Base-by-base conservation (phyloP, 2,888 invertebrate genomes). In the Oxystoma pomonae region DNA sequence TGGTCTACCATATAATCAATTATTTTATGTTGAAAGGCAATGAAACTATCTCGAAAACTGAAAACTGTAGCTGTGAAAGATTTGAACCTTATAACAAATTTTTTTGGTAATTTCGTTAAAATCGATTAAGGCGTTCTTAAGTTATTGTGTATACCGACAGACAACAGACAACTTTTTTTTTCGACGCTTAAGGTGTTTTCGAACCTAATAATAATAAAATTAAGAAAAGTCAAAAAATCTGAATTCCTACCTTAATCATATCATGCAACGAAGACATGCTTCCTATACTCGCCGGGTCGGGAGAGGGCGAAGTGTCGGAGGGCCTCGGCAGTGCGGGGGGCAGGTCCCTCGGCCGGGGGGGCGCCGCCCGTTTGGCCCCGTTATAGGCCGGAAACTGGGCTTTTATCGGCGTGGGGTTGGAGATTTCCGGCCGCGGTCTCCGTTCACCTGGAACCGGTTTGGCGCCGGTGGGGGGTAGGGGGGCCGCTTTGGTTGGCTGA, bases 191-290 rank as follows among this genome's bases (percentile, higher is more conserved):
- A n/a, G n/a, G n/a, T n/a, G n/a, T n/a, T n/a, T n/a, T n/a, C n/a
- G n/a, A n/a, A n/a, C n/a, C n/a, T n/a, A n/a, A n/a, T n/a, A n/a
- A n/a, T n/a, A n/a, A n/a, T n/a, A n/a, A n/a, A n/a, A n/a, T n/a
- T n/a, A n/a, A n/a, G 35, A 35, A 7, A 35, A 35, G 35, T 35
- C 35, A 35, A 35, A 35, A 3, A 12, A 7, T 35, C 3, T 35
- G 35, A n/a, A n/a, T n/a, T 35, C 72, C 67, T 73, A 85, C 85
- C 82, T 90, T 90, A 62, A 88, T 84, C 70, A 87, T 87, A 72
- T 90, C 90, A 73, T 90, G 90, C 68, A 90, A 81, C 16, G 90
- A 90, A 77, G 89, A 89, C 85, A 90, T 90, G 76, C 90, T 90
- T 76, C 90, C 90, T 59, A 90, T 84, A 67, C 89, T 89, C 68